Conservation (phyloP, 2,113 vertebrate species). For the Motacilla tschutschensis region DNA sequence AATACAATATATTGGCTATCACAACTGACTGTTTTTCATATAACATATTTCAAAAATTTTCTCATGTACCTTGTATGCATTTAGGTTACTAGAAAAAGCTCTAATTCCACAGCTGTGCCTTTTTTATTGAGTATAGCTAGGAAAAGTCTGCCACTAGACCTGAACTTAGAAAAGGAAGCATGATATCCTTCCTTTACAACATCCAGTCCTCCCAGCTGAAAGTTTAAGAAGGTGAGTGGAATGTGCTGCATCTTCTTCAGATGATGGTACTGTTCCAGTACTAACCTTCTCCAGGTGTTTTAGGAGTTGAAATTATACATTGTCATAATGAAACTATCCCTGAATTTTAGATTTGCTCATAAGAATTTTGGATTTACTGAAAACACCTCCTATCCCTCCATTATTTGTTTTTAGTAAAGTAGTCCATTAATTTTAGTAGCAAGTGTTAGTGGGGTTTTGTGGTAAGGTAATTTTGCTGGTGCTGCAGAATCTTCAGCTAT, state of each 20-base stretch:
- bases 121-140: background rate
- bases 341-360: background rate
- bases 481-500: background rate
- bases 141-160: background rate
- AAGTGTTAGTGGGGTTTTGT: background rate
- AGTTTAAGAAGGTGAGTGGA: background rate
- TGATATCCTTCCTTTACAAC: background rate
- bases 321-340: background rate
- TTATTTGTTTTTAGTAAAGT: background rate
- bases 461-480: background rate
- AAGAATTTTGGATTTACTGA: background rate
- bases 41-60: background rate
- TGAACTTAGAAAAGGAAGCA: background rate
- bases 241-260: rapidly evolving
- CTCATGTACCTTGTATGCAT: background rate
- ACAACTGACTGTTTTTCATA: background rate
- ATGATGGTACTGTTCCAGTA: background rate
- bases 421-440: background rate
- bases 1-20: background rate
- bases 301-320: background rate
- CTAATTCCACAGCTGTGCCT: background rate
- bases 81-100: background rate
- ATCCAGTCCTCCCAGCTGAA: background rate
- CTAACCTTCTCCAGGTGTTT: background rate
- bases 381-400: background rate